phyloP scores from a whole-genome alignment of 2,888 invertebrate species.

The Ichneumon xanthorius region DNA sequence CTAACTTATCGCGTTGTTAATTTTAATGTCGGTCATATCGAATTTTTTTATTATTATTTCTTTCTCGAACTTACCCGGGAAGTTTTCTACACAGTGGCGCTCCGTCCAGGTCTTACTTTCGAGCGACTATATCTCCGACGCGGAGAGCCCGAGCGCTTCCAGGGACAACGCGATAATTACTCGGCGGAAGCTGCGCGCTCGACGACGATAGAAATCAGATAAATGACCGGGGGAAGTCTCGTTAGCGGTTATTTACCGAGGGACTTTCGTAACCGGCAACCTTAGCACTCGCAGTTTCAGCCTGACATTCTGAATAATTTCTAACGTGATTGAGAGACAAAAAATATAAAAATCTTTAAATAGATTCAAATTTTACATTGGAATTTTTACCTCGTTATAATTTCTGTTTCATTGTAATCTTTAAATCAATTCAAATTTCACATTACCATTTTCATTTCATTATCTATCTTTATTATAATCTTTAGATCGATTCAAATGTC shows the following conservation, averaged over 20 bases:
- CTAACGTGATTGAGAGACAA: neutral
- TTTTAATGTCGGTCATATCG: constrained; percentile 40
- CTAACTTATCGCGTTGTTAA: constrained; percentile 52
- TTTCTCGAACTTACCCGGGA: neutral
- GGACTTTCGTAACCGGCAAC: constrained; percentile 27
- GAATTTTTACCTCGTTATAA: too few species aligned
- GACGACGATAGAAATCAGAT: constrained; percentile 64
- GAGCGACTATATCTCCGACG: neutral
- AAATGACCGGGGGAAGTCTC: constrained; percentile 57
- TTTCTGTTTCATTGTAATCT: too few species aligned
- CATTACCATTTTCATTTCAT: too few species aligned
- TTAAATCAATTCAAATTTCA: too few species aligned
- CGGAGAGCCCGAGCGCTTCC: neutral
- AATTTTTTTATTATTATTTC: constrained; percentile 23
- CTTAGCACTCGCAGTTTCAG: neutral
- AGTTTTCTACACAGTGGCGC: neutral
- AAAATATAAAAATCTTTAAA: too few species aligned
- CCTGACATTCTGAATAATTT: neutral
- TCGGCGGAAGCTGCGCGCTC: constrained; percentile 58
- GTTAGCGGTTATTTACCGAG: constrained; percentile 64
- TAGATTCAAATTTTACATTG: too few species aligned
- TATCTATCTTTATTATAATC: too few species aligned
- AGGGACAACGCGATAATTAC: constrained; percentile 60
- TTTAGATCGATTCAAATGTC: too few species aligned
- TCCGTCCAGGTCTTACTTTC: neutral